These are phyloP conservation scores for Patella caerulea DNA, from an alignment of 2,888 invertebrate genomes.

Conservation along the genomic window DNA sequence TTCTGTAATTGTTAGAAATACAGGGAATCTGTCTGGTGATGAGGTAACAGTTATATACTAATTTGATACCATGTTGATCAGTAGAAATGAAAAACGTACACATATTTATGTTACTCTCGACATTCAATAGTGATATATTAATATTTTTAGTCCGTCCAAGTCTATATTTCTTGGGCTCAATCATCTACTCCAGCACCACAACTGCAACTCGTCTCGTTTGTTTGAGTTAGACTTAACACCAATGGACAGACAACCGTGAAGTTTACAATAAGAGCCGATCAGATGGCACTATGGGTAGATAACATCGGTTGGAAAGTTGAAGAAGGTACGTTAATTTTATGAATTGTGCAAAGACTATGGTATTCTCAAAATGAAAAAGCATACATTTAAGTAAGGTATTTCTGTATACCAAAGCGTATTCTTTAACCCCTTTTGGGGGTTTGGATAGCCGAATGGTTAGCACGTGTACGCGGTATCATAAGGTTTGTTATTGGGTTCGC, in stretches of 20 bases:
- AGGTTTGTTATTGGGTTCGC: no score
- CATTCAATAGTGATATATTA: no score
- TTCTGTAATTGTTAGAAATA: slow-evolving; percentile 44
- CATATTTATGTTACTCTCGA: no score
- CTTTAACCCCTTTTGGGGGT: no score
- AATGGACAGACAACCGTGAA: slow-evolving; percentile 10
- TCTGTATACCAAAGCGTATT: no score
- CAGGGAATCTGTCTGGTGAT: slow-evolving; percentile 49
- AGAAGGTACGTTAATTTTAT: slow-evolving; percentile 41
- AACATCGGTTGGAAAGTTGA: slow-evolving; percentile 46
- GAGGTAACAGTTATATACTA: slow-evolving; percentile 44
- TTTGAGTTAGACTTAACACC: slow-evolving; percentile 29
- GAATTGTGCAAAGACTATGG: no score
- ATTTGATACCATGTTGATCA: no score
- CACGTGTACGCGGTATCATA: no score
- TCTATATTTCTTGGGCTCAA: slow-evolving; percentile 40
- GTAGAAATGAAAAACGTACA: no score
- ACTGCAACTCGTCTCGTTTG: slow-evolving; percentile 43
- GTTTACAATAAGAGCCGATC: slow-evolving; percentile 34
- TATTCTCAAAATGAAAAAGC: no score
- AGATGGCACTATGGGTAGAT: slow-evolving; percentile 56
- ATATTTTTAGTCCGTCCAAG: slow-evolving; percentile 38
- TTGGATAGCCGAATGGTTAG: no score
- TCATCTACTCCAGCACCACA: slow-evolving; percentile 38
- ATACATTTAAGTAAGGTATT: no score